Evolutionary conservation across 2,888 invertebrate genomes (phyloP).

Genomic region (Sarcophaga rosellei): DNA sequence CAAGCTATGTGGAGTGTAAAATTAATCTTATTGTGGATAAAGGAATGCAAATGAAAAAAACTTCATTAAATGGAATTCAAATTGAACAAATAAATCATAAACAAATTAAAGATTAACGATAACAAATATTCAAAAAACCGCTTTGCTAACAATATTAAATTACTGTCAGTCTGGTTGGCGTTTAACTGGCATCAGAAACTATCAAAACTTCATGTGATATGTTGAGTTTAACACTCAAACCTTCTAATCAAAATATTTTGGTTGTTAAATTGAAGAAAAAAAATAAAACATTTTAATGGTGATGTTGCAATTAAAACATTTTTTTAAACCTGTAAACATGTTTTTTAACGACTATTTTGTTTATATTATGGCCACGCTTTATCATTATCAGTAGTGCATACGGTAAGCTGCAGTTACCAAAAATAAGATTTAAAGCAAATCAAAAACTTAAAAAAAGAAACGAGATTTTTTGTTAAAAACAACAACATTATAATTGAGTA

Average conservation of each 20-base stretch:
- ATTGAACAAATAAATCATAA: background rate
- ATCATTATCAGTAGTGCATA: background rate
- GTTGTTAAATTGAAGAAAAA: background rate
- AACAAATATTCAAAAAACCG: background rate
- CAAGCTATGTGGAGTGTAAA: background rate
- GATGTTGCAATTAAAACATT: constrained; percentile 37
- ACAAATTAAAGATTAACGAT: background rate
- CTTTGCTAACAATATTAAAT: no score
- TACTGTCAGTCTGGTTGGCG: background rate
- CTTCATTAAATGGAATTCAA: background rate
- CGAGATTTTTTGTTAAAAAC: constrained; percentile 31
- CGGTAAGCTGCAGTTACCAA: background rate
- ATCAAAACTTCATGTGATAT: background rate
- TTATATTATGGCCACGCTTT: background rate
- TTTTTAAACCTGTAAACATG: background rate
- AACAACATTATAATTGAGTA: constrained; percentile 20
- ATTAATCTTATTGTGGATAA: background rate
- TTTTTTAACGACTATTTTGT: background rate
- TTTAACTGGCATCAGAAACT: background rate
- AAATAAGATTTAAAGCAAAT: background rate
- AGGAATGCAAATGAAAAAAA: no score
- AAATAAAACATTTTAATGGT: background rate
- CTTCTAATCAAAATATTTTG: constrained; percentile 15
- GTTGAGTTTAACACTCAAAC: constrained; percentile 32
- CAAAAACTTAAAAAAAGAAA: constrained; percentile 27